Evolutionary conservation across 1,140 invertebrate genomes (phyloP).

Genomic region (Papilio aristodemus): DNA sequence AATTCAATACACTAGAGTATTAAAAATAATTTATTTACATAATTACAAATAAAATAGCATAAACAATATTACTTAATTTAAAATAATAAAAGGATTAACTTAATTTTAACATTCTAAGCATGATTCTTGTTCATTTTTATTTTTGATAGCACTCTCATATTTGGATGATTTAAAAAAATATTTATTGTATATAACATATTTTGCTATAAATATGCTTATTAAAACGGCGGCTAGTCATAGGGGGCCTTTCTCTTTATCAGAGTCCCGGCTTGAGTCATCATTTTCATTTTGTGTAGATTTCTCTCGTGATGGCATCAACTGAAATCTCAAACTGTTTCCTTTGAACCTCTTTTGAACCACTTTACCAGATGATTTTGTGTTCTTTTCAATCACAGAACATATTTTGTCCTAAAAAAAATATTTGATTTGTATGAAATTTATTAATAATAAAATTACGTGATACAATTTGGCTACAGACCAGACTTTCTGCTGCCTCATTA

Average conservation of each 20-base stretch:
- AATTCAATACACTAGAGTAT: neutral
- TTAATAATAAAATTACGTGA: too few relatives aligned
- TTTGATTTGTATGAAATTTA: constrained; percentile 32
- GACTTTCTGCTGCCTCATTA: constrained; percentile 65
- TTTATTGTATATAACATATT: constrained; percentile 59
- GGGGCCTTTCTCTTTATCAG: constrained; percentile 59
- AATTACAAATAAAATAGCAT: constrained; percentile 23
- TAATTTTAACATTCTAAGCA: neutral
- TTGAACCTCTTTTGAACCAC: constrained; percentile 82
- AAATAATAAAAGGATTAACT: too few relatives aligned
- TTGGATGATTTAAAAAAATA: constrained; percentile 48
- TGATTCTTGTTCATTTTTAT: neutral
- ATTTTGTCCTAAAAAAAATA: constrained; percentile 80
- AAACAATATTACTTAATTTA: constrained; percentile 11
- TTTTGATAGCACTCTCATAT: constrained; percentile 22
- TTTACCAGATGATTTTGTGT: constrained; percentile 71
- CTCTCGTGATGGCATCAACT: constrained; percentile 76
- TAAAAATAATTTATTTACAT: constrained; percentile 24
- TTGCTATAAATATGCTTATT: constrained; percentile 49
- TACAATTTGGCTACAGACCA: constrained; percentile 60
- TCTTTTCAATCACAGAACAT: constrained; percentile 78
- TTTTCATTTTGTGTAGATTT: constrained; percentile 37
- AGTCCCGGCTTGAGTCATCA: constrained; percentile 40
- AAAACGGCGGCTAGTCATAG: constrained; percentile 68
- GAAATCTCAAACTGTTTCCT: constrained; percentile 81